phyloP scores from a whole-genome alignment of 2,888 invertebrate species.

The Nomada fabriciana region DNA sequence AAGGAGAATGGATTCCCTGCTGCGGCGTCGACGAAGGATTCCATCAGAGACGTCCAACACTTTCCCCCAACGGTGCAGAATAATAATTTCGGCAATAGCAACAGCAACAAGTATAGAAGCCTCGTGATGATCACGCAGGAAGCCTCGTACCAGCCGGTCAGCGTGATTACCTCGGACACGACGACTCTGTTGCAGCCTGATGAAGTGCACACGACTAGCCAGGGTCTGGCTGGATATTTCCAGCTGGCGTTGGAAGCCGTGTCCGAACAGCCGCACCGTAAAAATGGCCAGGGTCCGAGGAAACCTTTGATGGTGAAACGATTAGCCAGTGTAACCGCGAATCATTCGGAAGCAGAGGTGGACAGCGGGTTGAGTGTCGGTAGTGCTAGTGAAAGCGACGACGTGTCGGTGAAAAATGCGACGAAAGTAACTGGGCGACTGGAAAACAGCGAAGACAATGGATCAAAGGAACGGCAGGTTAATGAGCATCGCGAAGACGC shows the following conservation, averaged over 20 bases:
- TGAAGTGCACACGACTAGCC: conserved; percentile 87
- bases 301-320: conserved; percentile 81
- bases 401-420: conserved; percentile 78
- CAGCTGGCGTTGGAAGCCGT: conserved; percentile 84
- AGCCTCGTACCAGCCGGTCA: conserved; percentile 87
- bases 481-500: conserved; percentile 57
- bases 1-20: conserved; percentile 80
- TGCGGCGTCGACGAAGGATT: conserved; percentile 84
- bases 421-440: conserved; percentile 58
- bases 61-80: conserved; percentile 45
- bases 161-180: conserved; percentile 91
- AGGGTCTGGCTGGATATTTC: conserved; percentile 83
- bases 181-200: conserved; percentile 88
- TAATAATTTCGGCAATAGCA: conserved; percentile 44
- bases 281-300: conserved; percentile 75
- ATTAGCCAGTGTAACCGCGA: conserved; percentile 44
- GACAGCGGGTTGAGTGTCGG: conserved; percentile 82
- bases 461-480: conserved; percentile 59
- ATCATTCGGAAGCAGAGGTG: conserved; percentile 74
- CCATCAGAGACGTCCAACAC: conserved; percentile 59
- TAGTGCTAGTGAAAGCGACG: conserved; percentile 82
- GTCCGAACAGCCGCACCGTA: conserved; percentile 72
- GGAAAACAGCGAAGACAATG: conserved; percentile 60
- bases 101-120: conserved; percentile 89
- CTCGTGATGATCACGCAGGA: conserved; percentile 95